phyloP scores from a whole-genome alignment of 2,113 vertebrate species.

The Paradoxurus hermaphroditus region DNA sequence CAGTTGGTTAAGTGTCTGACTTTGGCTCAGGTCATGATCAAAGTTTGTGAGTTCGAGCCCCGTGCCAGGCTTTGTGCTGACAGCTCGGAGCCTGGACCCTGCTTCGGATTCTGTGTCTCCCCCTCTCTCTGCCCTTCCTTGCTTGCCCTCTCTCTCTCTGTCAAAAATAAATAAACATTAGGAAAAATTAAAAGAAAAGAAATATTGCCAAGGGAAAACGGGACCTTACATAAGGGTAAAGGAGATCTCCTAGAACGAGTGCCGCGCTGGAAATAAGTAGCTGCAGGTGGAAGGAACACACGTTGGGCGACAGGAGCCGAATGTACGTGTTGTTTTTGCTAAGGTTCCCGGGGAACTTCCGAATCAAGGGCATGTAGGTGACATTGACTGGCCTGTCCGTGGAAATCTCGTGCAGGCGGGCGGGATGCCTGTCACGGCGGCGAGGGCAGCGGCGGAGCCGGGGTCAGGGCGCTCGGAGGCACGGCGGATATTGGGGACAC shows the following conservation, averaged over 20 bases:
- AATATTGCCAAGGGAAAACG: neutral
- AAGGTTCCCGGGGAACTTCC: neutral
- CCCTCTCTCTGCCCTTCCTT: too few relatives aligned
- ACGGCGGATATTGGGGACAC: accelerated
- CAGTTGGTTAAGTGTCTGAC: too few relatives aligned
- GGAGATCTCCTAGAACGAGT: neutral
- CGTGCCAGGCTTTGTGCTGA: accelerated
- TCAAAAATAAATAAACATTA: too few relatives aligned
- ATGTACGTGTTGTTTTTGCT: accelerated
- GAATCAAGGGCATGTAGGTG: neutral
- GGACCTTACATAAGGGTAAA: neutral
- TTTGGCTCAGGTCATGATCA: too few relatives aligned
- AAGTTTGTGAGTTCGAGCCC: too few relatives aligned
- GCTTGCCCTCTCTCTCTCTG: too few relatives aligned
- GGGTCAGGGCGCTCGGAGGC: accelerated
- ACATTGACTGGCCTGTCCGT: neutral
- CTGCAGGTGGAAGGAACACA: too few relatives aligned
- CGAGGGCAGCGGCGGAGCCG: accelerated
- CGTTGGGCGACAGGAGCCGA: neutral
- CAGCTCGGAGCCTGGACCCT: too few relatives aligned
- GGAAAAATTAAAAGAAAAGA: neutral
- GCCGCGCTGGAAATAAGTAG: neutral
- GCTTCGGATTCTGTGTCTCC: too few relatives aligned
- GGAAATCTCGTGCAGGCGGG: neutral
- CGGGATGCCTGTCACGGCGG: accelerated